Evolutionary conservation across 2,797 vertebrate species (phyloP).

Genomic region (Rhinoraja longicauda): DNA sequence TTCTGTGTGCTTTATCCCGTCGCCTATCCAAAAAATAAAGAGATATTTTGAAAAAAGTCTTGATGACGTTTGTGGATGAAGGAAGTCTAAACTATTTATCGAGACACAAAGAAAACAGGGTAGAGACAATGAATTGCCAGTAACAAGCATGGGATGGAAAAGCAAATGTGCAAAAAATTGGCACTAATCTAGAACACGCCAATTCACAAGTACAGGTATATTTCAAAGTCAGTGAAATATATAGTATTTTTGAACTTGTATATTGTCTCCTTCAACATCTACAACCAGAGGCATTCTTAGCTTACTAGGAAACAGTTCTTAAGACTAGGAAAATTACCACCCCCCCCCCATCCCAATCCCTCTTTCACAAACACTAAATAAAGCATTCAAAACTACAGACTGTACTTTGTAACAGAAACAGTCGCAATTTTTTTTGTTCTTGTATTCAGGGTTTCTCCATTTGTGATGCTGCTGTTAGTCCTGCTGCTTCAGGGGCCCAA

Average conservation of each 20-base stretch:
- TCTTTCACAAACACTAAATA: neutral
- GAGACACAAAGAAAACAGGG: neutral
- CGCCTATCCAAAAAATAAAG: conserved; percentile 56
- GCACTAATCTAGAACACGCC: neutral
- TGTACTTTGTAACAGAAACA: neutral
- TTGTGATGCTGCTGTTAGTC: too few relatives aligned
- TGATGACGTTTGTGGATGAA: neutral
- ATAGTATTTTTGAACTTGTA: neutral
- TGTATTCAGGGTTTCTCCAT: neutral
- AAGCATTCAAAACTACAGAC: neutral
- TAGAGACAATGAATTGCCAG: neutral
- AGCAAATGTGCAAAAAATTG: neutral
- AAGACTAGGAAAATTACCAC: neutral
- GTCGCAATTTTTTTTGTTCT: neutral
- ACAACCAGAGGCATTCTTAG: neutral
- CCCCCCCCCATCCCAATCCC: neutral
- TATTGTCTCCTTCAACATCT: neutral
- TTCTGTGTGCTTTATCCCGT: conserved; percentile 79
- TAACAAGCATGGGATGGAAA: neutral
- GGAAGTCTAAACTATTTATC: neutral
- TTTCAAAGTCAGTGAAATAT: neutral
- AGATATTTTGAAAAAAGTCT: neutral
- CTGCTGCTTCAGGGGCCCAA: too few relatives aligned
- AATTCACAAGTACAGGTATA: neutral
- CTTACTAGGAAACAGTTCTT: neutral